Conservation (phyloP, 53 echinoderm and acorn worm genomes). For the Patiria pectinifera region DNA sequence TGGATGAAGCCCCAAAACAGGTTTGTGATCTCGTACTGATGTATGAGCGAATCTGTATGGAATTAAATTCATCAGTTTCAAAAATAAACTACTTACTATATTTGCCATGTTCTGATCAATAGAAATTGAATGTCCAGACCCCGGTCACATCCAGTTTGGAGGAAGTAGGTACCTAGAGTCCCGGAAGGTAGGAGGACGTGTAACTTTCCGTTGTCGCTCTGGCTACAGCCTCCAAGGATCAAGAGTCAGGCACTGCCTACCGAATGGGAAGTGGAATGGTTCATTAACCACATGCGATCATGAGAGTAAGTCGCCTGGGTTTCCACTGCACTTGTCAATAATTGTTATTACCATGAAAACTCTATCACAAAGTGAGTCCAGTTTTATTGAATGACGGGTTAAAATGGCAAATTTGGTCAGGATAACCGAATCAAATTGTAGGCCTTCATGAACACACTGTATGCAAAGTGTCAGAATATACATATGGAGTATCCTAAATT, state of each 20-base stretch:
- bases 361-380: too few species aligned
- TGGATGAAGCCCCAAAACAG: too few species aligned
- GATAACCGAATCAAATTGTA: too few species aligned
- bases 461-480: too few species aligned
- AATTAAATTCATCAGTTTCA: neutral
- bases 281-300: slow-evolving; percentile 58
- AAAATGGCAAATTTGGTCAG: too few species aligned
- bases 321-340: too few species aligned
- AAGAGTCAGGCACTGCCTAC: slow-evolving; percentile 34
- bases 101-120: neutral
- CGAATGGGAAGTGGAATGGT: slow-evolving; percentile 63
- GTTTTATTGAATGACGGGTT: too few species aligned
- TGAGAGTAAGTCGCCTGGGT: slow-evolving; percentile 24
- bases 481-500: too few species aligned
- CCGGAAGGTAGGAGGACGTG: slow-evolving; percentile 39
- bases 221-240: slow-evolving; percentile 62
- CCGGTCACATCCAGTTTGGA: slow-evolving; percentile 33
- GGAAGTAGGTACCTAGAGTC: slow-evolving; percentile 3
- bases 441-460: too few species aligned
- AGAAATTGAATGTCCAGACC: slow-evolving; percentile 56
- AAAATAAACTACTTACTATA: neutral
- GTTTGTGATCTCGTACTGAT: too few species aligned
- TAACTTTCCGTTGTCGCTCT: slow-evolving; percentile 29
- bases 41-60: too few species aligned
- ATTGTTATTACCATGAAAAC: too few species aligned